Evolutionary conservation across 2,113 vertebrate genomes (phyloP).

Genomic region (Bos taurus): ARS-UCD2.0 NC_037330.1:41536501-41537000

Average conservation of each 20-base stretch:
- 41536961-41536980: not conserved
- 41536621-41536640: not conserved
- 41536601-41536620: not conserved
- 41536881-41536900: not conserved
- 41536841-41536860: not conserved
- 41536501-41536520: not conserved
- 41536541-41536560: not conserved
- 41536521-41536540: not conserved
- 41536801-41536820: not conserved
- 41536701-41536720: not conserved
- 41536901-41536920: not conserved
- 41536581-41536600: not conserved
- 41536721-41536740: not conserved
- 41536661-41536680: fast-evolving
- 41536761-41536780: not conserved
- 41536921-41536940: not conserved
- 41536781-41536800: not conserved
- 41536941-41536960: not conserved
- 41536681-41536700: not conserved
- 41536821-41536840: not conserved
- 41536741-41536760: not conserved
- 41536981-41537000: not conserved
- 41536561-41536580: not conserved
- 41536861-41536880: not conserved
- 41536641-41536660: not conserved